phyloP scores from a whole-genome alignment of 2,888 invertebrate species.

The Acanthosepion lycidas region DNA sequence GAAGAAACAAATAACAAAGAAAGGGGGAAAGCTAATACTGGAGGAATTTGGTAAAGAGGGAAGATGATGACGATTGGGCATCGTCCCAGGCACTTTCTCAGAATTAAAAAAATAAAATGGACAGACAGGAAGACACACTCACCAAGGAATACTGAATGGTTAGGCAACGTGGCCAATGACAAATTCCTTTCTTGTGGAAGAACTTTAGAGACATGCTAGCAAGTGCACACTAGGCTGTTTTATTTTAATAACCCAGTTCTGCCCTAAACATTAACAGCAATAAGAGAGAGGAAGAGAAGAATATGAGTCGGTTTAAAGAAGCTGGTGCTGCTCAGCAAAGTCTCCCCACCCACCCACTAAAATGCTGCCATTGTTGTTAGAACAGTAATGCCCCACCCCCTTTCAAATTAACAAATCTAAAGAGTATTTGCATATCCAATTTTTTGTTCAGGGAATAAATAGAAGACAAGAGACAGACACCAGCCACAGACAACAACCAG shows the following conservation, averaged over 20 bases:
- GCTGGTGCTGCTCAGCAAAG: background rate
- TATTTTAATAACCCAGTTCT: background rate
- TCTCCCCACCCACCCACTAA: background rate
- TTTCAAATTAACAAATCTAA: background rate
- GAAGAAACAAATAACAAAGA: background rate
- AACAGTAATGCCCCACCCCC: background rate
- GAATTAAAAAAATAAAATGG: background rate
- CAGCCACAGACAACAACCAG: background rate
- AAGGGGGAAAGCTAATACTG: background rate
- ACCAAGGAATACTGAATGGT: conserved; percentile 12
- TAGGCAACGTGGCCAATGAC: conserved; percentile 18
- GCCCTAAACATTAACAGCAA: background rate
- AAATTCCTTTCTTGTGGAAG: background rate
- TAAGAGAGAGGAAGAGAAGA: background rate
- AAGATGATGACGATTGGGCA: background rate
- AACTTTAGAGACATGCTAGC: background rate
- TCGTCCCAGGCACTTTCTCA: conserved; percentile 8
- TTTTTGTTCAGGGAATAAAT: conserved; percentile 8
- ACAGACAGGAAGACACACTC: background rate
- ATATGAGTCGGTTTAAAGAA: background rate
- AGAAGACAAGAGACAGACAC: background rate
- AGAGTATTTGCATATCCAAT: background rate
- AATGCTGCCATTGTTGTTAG: conserved; percentile 18
- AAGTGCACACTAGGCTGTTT: background rate
- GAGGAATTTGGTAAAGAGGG: background rate